Evolutionary conservation across 2,113 vertebrate species (phyloP), one percentile per base, ranked within the genome.

Genomic region (Ranitomeya variabilis): DNA sequence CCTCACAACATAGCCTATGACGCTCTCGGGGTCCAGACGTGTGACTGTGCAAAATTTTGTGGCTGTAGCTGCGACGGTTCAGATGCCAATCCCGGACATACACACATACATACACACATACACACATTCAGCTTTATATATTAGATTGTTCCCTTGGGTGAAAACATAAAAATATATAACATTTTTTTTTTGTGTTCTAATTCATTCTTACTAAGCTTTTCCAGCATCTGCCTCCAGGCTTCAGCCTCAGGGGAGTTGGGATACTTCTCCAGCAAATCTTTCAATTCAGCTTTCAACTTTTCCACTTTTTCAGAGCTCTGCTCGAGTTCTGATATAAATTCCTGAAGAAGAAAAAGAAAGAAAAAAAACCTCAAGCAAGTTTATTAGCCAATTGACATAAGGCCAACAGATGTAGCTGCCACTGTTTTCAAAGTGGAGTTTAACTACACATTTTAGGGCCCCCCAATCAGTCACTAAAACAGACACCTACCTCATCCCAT

Each of bases 221-320:
- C 95, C 86, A 98, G 96, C 93, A 97, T 97, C 90, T 96, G 95
- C 91, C 95, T 97, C 98, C 98, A 99, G 80, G 91, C 94, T 76
- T 95, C 95, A 15, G 95, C 96, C 93, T 99, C 99, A 4, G 97
- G 97, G 45, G 97, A 98, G 79, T 97, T 96, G 0, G 97, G 97
- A 52, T 98, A 96, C 90, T 96, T 95, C 85, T 94, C 91, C 26
- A 99, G 93, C 87, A 99, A 94, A 89, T 93, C 95, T 91, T 95
- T 95, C 85, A 99, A 93, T 0, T 93, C 93, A 90, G 92, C 95
- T 90, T 97, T 99, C 79, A 97, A 94, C 87, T 97, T 96, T 91
- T 99, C 96, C 73, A 99, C 96, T 93, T 95, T 97, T 90, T 92
- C 96, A 31, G 96, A 95, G 90, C 96, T 97, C 91, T 99, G 96